Percentiles rank a stretch among this genome's conserved stretches.
Conservation (phyloP, 2,888 invertebrate genomes). For the Homarus gammarus region DNA sequence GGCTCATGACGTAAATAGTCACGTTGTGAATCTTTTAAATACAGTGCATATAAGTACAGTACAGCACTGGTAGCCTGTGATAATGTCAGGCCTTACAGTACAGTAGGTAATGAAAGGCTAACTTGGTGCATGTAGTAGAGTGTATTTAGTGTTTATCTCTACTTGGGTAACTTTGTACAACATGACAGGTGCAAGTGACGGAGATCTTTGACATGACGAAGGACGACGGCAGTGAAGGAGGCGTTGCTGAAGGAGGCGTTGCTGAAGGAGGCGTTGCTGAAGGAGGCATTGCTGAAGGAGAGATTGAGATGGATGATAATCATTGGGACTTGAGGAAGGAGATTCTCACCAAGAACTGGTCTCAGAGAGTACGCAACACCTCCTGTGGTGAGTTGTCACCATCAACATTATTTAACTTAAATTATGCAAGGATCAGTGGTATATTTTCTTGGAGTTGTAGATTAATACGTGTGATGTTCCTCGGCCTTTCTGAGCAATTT, state of each 20-base stretch:
- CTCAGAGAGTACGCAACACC: not conserved
- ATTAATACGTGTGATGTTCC: too few relatives aligned
- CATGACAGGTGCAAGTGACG: constrained; percentile 87
- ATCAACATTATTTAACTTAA: not conserved
- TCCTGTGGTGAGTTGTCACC: constrained; percentile 17
- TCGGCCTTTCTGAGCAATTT: too few relatives aligned
- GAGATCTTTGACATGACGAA: constrained; percentile 94
- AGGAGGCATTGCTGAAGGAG: constrained; percentile 13
- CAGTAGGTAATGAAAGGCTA: too few relatives aligned
- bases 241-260: too few relatives aligned
- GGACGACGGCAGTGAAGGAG: not conserved
- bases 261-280: not conserved
- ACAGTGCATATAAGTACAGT: too few relatives aligned
- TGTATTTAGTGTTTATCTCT: constrained; percentile 11
- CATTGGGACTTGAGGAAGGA: not conserved
- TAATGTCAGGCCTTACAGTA: too few relatives aligned
- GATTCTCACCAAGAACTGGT: not conserved
- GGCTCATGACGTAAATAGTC: too few relatives aligned
- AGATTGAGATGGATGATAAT: constrained; percentile 10
- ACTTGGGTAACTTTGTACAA: constrained; percentile 77
- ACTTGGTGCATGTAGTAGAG: constrained; percentile 78
- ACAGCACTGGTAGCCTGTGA: too few relatives aligned
- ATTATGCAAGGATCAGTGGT: too few relatives aligned
- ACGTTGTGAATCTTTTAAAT: too few relatives aligned
- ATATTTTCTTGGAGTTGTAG: too few relatives aligned